Percentiles rank a stretch among this genome's conserved stretches.
Evolutionary conservation across 1,140 invertebrate genomes (phyloP).

Genomic region (Polyergus mexicanus): DNA sequence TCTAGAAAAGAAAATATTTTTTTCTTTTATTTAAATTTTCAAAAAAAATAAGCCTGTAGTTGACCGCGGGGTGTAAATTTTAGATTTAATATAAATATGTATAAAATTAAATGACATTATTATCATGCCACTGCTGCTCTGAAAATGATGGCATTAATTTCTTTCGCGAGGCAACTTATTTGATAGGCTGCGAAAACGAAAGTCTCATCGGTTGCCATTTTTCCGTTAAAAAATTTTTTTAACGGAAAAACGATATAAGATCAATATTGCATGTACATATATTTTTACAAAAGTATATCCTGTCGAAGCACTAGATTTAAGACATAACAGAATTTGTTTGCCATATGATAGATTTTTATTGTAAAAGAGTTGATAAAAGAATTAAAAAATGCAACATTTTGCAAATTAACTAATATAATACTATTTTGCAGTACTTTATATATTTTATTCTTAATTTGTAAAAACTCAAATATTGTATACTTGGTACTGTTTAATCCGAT

Average conservation of each 20-base stretch:
- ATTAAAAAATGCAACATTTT: not conserved
- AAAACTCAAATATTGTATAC: too few species aligned
- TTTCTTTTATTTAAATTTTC: not conserved
- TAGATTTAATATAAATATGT: conserved; percentile 4
- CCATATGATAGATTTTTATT: not conserved
- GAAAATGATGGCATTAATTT: conserved; percentile 5
- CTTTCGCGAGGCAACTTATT: not conserved
- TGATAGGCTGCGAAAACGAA: not conserved
- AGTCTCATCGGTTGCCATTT: not conserved
- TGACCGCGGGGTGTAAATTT: not conserved
- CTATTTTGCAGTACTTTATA: too few species aligned
- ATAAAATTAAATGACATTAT: not conserved
- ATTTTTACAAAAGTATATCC: not conserved
- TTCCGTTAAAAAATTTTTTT: conserved; percentile 5
- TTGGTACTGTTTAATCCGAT: too few species aligned
- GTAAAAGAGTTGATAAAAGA: not conserved
- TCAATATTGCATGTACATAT: not conserved
- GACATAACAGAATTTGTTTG: not conserved
- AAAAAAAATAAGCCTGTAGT: not conserved
- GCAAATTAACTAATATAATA: too few species aligned
- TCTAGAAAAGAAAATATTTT: not conserved
- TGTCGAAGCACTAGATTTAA: not conserved
- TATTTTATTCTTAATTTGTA: too few species aligned
- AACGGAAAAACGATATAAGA: not conserved
- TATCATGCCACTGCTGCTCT: not conserved